A percentile compares a stretch with the other conserved stretches of the same genome.
phyloP scores from a whole-genome alignment of 92 coral and sea anemone genomes.

The Epizoanthus illoricatus region DNA sequence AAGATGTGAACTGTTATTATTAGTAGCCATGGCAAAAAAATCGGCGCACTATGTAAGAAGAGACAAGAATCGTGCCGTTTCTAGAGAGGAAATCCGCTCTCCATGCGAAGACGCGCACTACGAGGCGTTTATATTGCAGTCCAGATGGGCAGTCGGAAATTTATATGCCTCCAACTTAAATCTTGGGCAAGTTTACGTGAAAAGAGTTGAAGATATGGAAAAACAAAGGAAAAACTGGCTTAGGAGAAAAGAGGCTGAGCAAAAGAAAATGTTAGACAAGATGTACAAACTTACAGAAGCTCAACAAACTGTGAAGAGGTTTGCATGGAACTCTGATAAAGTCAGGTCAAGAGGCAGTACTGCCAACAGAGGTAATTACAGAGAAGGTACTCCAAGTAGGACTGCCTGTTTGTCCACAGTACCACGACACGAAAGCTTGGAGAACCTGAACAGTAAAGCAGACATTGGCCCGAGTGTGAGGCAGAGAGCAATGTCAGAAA shows the following conservation, averaged over 20 bases:
- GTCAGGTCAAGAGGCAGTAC: not conserved
- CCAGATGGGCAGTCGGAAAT: conserved; percentile 80
- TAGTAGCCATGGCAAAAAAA: conserved; percentile 5
- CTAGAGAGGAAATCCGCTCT: conserved; percentile 50
- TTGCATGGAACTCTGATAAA: not conserved
- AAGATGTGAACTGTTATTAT: not conserved
- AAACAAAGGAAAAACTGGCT: conserved; percentile 78
- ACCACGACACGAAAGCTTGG: not conserved
- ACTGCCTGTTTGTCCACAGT: not conserved
- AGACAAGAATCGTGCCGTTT: conserved; percentile 2
- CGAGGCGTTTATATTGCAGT: conserved; percentile 76
- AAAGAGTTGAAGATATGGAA: conserved; percentile 63
- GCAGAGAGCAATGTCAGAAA: conserved; percentile 14
- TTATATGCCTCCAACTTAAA: conserved; percentile 77
- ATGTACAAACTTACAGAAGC: conserved; percentile 52
- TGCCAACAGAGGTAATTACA: not conserved
- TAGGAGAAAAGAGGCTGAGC: conserved; percentile 64
- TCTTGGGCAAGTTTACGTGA: conserved; percentile 78
- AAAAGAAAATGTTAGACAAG: conserved; percentile 60
- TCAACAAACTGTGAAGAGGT: conserved; percentile 39
- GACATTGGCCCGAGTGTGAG: not conserved
- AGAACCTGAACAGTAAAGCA: not conserved
- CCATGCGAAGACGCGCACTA: conserved; percentile 83
- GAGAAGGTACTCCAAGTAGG: not conserved
- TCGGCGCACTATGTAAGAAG: not conserved